Evolutionary conservation across 1,140 invertebrate genomes (phyloP).

Genomic region (Macrobrachium nipponense): DNA sequence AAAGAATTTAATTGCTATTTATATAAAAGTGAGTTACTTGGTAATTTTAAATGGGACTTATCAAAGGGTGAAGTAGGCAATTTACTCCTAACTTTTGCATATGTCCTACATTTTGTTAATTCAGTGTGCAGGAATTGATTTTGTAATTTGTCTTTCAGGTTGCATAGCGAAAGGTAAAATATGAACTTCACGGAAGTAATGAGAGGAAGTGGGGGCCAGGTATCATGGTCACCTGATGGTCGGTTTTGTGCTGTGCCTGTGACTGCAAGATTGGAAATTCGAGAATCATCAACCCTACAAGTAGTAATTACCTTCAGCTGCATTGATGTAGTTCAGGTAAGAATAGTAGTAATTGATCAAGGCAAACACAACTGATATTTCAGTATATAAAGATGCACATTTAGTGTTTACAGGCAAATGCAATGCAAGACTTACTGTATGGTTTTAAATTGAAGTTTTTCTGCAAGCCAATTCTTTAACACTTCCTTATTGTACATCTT

Average conservation of each 20-base stretch:
- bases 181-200: conserved; percentile 51
- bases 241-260: conserved; percentile 48
- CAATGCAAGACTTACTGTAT: too few species aligned
- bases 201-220: conserved; percentile 33
- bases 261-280: conserved; percentile 41
- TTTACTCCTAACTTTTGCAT: too few species aligned
- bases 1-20: too few species aligned
- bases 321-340: conserved; percentile 52
- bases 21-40: too few species aligned
- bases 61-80: too few species aligned
- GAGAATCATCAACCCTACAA: conserved; percentile 38
- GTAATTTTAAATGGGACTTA: too few species aligned
- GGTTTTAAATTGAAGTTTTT: too few species aligned
- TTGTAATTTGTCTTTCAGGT: too few species aligned
- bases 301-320: conserved; percentile 47
- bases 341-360: neutral
- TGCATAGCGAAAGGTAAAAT: neutral
- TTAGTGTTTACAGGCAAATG: neutral
- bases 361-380: neutral
- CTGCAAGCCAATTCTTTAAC: too few species aligned
- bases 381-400: neutral
- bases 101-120: too few species aligned
- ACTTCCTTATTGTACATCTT: too few species aligned
- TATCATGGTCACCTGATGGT: conserved; percentile 54
- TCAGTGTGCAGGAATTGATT: too few species aligned